These are phyloP conservation scores for Lepus townsendii DNA, from an alignment of 2,797 vertebrate species.

Conservation along the genomic window DNA sequence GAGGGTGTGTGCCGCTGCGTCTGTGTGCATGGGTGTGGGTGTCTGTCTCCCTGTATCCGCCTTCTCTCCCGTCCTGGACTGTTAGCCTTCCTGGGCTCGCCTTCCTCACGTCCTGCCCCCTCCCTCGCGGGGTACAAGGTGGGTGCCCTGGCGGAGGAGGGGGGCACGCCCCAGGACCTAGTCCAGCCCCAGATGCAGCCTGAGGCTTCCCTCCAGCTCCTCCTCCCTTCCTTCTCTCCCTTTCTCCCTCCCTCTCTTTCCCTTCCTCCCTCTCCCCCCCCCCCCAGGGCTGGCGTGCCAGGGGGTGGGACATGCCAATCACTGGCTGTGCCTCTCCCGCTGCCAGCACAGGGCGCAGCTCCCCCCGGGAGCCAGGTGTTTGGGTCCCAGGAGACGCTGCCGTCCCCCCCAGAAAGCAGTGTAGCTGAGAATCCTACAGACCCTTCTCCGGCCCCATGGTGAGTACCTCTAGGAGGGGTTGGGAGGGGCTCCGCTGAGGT, in stretches of 20 bases:
- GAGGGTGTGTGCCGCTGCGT: conserved; percentile 52
- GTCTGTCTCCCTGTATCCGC: conserved; percentile 82
- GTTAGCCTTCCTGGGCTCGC: conserved; percentile 69
- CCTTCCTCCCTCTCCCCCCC: conserved; percentile 50
- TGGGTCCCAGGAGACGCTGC: conserved; percentile 80
- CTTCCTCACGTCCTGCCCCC: conserved; percentile 44
- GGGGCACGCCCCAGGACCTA: conserved; percentile 63
- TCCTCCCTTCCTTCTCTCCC: conserved; percentile 74
- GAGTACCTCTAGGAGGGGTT: conserved; percentile 66
- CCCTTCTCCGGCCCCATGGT: conserved; percentile 76
- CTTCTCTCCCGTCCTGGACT: conserved; percentile 80
- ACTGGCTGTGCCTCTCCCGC: conserved; percentile 83
- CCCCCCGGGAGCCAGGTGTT: conserved; percentile 85
- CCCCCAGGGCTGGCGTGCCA: conserved; percentile 82
- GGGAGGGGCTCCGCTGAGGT: conserved; percentile 50
- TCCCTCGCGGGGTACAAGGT: conserved; percentile 37
- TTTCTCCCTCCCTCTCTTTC: conserved; percentile 70
- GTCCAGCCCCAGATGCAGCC: conserved; percentile 73
- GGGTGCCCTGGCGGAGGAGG: conserved; percentile 61
- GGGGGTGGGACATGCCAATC: conserved; percentile 87
- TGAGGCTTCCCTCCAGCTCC: conserved; percentile 76
- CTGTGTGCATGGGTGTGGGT: conserved; percentile 83
- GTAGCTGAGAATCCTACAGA: conserved; percentile 69
- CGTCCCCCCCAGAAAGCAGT: conserved; percentile 66
- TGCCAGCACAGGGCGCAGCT: conserved; percentile 85